phyloP scores from a whole-genome alignment of 2,888 invertebrate genomes.

The Conistra vaccinii region DNA sequence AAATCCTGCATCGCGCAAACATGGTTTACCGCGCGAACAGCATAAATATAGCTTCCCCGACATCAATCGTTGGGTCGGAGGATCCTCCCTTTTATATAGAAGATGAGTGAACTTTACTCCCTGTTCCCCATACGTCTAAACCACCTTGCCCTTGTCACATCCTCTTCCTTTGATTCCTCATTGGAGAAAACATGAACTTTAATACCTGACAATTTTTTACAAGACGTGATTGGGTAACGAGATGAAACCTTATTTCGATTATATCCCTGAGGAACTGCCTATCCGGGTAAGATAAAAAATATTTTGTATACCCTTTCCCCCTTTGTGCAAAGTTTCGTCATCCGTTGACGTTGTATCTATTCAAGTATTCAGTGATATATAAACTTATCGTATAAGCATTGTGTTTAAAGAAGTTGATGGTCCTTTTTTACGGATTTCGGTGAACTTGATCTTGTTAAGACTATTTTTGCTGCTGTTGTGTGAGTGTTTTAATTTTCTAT shows the following conservation, averaged over 20 bases:
- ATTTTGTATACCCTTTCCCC: conserved; percentile 15
- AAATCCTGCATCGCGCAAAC: too few relatives aligned
- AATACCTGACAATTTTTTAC: conserved; percentile 21
- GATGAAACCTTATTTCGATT: conserved; percentile 56
- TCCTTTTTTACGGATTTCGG: not conserved
- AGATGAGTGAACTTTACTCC: too few relatives aligned
- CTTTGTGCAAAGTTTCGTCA: conserved; percentile 32
- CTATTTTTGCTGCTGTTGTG: too few relatives aligned
- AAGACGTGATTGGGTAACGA: conserved; percentile 37
- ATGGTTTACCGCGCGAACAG: too few relatives aligned
- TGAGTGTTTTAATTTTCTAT: not conserved
- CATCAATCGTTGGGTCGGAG: too few relatives aligned
- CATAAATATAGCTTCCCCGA: too few relatives aligned
- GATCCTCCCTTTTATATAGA: too few relatives aligned
- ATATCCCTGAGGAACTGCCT: conserved; percentile 45
- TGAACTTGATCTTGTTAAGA: too few relatives aligned
- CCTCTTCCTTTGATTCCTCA: not conserved
- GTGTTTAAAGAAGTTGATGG: not conserved
- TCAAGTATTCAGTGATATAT: conserved; percentile 10
- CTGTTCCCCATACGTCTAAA: too few relatives aligned
- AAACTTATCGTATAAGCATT: not conserved
- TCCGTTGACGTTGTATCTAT: conserved; percentile 15
- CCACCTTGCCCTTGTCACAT: not conserved
- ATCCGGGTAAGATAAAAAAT: conserved; percentile 32
- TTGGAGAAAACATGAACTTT: not conserved